A percentile compares a stretch with the other conserved stretches of the same genome.
phyloP scores from a whole-genome alignment of 1,140 invertebrate species.

The Euglossa dilemma region DNA sequence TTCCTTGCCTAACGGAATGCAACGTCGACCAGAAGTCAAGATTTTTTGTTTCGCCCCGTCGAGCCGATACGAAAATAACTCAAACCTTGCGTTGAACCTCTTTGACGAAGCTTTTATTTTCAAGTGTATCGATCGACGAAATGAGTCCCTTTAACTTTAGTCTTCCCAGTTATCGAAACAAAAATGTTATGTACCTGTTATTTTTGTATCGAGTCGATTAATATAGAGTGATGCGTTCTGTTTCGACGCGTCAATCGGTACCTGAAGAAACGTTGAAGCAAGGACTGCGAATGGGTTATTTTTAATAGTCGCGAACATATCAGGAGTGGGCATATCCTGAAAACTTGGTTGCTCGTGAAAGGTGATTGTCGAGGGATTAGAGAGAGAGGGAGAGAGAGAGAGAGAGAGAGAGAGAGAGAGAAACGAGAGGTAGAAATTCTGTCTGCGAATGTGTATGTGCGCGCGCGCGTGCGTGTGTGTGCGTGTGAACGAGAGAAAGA shows the following conservation, averaged over 20 bases:
- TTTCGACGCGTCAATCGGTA: slow-evolving; percentile 73
- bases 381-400: too few species aligned
- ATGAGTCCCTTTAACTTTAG: neutral
- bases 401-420: neutral
- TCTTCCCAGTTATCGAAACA: slow-evolving; percentile 1
- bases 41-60: slow-evolving; percentile 30
- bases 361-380: slow-evolving; percentile 45
- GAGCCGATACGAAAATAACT: slow-evolving; percentile 36
- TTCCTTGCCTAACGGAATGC: slow-evolving; percentile 60
- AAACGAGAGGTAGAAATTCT: neutral
- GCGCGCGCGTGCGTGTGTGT: neutral
- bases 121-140: neutral
- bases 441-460: neutral
- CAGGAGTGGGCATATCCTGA: slow-evolving; percentile 76
- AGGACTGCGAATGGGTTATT: slow-evolving; percentile 72
- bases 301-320: slow-evolving; percentile 74
- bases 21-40: slow-evolving; percentile 32
- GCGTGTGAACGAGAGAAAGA: neutral
- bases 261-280: slow-evolving; percentile 74
- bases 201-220: slow-evolving; percentile 28
- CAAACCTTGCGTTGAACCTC: neutral
- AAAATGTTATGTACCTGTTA: neutral
- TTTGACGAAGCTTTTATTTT: neutral
- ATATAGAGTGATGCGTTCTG: slow-evolving; percentile 43
- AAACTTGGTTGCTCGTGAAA: slow-evolving; percentile 60